Conservation (phyloP, 2,888 invertebrate species). For the Xiphydria camelus region DNA sequence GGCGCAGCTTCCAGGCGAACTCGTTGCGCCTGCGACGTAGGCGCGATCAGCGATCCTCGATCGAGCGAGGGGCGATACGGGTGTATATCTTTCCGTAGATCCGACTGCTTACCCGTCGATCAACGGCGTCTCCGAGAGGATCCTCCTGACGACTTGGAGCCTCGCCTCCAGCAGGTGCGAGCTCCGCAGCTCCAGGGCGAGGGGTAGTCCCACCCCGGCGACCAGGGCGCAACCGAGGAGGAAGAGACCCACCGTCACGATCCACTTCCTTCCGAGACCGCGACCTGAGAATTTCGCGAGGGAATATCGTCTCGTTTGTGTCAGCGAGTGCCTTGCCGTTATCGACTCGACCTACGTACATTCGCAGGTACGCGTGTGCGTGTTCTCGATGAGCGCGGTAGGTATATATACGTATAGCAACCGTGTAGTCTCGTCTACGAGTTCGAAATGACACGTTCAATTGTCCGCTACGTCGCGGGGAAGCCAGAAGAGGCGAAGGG, state of each 20-base stretch:
- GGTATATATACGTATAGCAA: too few species aligned
- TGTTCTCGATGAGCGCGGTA: too few species aligned
- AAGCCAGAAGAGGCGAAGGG: too few species aligned
- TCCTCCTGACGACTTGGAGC: constrained; percentile 61
- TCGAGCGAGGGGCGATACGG: background rate
- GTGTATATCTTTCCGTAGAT: too few species aligned
- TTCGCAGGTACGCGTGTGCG: too few species aligned
- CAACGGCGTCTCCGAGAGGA: constrained; percentile 62
- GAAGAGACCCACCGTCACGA: constrained; percentile 48
- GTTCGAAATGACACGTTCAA: too few species aligned
- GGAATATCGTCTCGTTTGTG: too few species aligned
- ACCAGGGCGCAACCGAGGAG: constrained; percentile 53
- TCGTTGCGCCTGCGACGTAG: constrained; percentile 55
- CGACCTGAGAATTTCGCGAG: constrained; percentile 29
- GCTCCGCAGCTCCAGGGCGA: constrained; percentile 62
- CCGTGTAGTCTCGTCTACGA: too few species aligned
- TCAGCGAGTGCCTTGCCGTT: too few species aligned
- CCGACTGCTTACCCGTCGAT: constrained; percentile 61
- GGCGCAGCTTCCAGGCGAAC: constrained; percentile 56
- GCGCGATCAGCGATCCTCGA: background rate
- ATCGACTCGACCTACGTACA: too few species aligned
- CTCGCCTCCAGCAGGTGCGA: constrained; percentile 64
- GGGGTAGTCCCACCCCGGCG: constrained; percentile 58
- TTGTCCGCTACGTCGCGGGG: too few species aligned
- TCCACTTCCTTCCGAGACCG: constrained; percentile 44